phyloP scores from a whole-genome alignment of 2,113 vertebrate species.

The Hydrolagus affinis region DNA sequence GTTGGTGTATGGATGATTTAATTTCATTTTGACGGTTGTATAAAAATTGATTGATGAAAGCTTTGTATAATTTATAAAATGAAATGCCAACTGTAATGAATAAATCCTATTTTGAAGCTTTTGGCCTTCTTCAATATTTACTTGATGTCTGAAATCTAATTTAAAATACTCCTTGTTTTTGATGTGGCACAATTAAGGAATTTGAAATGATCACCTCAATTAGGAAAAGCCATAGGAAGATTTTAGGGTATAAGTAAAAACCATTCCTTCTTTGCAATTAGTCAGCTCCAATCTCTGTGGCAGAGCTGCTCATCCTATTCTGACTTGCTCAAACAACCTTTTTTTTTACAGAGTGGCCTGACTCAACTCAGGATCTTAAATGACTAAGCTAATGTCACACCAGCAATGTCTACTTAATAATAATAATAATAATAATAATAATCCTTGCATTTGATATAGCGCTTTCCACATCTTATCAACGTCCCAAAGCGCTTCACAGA shows the following conservation, averaged over 20 bases:
- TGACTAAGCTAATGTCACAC: too few relatives aligned
- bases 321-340: too few relatives aligned
- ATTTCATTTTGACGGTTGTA: constrained; percentile 7
- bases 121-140: constrained; percentile 7
- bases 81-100: neutral
- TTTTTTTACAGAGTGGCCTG: too few relatives aligned
- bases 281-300: too few relatives aligned
- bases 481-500: too few relatives aligned
- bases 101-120: constrained; percentile 30
- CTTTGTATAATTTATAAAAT: constrained; percentile 22
- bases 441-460: too few relatives aligned
- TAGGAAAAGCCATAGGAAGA: neutral
- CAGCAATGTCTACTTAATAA: too few relatives aligned
- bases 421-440: too few relatives aligned
- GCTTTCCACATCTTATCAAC: too few relatives aligned
- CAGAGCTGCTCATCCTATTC: too few relatives aligned
- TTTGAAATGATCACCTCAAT: neutral
- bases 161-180: constrained; percentile 21
- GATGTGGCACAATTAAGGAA: neutral
- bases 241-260: neutral
- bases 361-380: too few relatives aligned
- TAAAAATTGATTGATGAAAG: neutral
- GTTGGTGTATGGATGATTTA: constrained; percentile 8
- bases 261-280: too few relatives aligned
- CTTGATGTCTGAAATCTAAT: neutral